Percentiles rank a stretch among this genome's conserved stretches.
Conservation (phyloP, 2,888 invertebrate species). For the Nemotelus pantherinus region DNA sequence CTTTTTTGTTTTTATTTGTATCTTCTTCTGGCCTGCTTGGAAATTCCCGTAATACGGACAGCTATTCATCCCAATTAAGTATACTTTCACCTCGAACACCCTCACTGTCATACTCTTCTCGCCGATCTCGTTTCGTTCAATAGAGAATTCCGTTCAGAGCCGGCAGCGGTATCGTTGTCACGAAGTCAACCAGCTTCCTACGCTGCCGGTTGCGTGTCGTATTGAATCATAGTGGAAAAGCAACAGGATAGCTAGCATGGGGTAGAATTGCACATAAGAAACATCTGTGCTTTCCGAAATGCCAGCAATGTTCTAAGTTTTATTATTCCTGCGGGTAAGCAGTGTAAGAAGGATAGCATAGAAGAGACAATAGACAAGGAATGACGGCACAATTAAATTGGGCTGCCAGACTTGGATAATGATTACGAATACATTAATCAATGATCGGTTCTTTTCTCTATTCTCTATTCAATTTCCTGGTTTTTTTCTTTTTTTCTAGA, state of each 20-base stretch:
- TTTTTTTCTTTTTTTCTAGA: too few relatives aligned
- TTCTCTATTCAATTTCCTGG: too few relatives aligned
- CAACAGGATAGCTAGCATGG: slow-evolving; percentile 27
- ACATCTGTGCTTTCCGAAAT: slow-evolving; percentile 29
- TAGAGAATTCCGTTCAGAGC: neutral
- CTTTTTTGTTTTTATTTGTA: slow-evolving; percentile 25
- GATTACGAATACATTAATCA: too few relatives aligned
- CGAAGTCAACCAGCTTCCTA: slow-evolving; percentile 2
- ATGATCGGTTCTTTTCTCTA: too few relatives aligned
- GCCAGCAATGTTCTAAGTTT: slow-evolving; percentile 32
- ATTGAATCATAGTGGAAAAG: neutral
- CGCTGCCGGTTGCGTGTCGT: neutral
- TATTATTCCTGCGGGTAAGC: slow-evolving; percentile 22
- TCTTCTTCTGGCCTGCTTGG: slow-evolving; percentile 6
- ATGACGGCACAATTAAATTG: too few relatives aligned
- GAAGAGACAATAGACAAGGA: neutral
- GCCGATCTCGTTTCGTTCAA: neutral
- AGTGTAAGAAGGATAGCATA: neutral
- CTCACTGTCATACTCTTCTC: neutral
- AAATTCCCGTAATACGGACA: neutral
- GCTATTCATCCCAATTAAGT: slow-evolving; percentile 35
- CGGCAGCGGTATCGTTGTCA: neutral
- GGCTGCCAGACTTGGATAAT: too few relatives aligned
- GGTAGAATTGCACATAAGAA: slow-evolving; percentile 22
- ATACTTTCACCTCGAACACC: neutral